Base-by-base conservation (phyloP, 2,888 invertebrate species). In the Acronicta alni region DNA sequence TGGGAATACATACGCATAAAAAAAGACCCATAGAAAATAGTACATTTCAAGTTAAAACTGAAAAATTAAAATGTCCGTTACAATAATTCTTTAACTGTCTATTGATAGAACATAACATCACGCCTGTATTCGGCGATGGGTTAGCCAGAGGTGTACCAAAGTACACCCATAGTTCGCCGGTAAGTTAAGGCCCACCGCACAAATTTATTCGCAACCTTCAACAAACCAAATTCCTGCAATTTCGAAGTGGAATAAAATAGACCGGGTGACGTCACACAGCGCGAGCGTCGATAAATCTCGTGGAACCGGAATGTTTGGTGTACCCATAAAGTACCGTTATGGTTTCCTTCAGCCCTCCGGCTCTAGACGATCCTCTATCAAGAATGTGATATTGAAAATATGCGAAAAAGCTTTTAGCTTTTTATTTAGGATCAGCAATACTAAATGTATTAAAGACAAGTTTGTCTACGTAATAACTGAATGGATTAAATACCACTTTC, bases 281-380 rank as follows among this genome's bases (percentile, higher is more conserved):
- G 56, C 37, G 10, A n/a, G n/a, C 59, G 60, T 72, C 74, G 72
- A 81, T 83, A 84, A 83, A 83, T 80, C 75, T 79, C 46, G 57
- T 48, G 57, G 30, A 54, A 51, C 20, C 42, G 65, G 76, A 79
- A 80, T 78, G 76, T 77, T 78, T 76, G 83, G 75, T 76, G 71
- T 72, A 57, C 73, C 76, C 72, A 80, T 84, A 79, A 81, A 84
- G 77, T 74, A 77, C 69, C 75, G 67, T 77, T 72, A 79, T 79
- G 77, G 75, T 74, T 75, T 70, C 77, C 59, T 55, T 20, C 45
- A 35, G 38, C n/a, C 38, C 35, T 30, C 52, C 35, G 45, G 72
- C 38, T 42, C 39, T 32, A 38, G 54, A 45, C 15, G 15, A 8
- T 44, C 20, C 9, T 54, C 23, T 57, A 57, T 66, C 44, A 55